A percentile compares a stretch with the other conserved stretches of the same genome.
Evolutionary conservation across 2,888 invertebrate genomes (phyloP).

Genomic region (Diloba caeruleocephala): DNA sequence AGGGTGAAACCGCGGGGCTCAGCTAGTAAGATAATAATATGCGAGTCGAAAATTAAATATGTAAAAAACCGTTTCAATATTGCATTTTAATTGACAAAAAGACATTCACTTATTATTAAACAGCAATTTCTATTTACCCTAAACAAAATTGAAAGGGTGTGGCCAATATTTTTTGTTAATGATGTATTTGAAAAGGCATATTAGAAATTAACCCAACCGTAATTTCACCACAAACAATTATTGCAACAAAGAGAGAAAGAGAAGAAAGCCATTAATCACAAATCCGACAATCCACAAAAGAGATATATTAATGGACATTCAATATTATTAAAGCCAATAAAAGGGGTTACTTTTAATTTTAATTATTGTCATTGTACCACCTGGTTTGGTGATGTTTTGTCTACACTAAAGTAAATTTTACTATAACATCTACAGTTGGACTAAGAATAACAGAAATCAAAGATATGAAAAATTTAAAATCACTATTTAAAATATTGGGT

Average conservation of each 20-base stretch:
- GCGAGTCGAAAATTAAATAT: too few relatives aligned
- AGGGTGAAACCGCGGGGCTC: too few relatives aligned
- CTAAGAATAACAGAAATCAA: too few relatives aligned
- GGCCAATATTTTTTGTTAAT: constrained; percentile 61
- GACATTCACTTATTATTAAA: constrained; percentile 10
- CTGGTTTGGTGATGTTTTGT: background rate
- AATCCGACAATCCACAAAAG: constrained; percentile 62
- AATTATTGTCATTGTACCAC: constrained; percentile 24
- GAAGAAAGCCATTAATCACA: constrained; percentile 75
- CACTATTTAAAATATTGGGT: too few relatives aligned
- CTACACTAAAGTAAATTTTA: too few relatives aligned
- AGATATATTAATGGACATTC: constrained; percentile 44
- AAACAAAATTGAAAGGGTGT: constrained; percentile 73
- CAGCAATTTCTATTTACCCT: constrained; percentile 42
- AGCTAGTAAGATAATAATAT: too few relatives aligned
- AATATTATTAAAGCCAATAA: constrained; percentile 31
- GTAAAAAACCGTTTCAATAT: too few relatives aligned
- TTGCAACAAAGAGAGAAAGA: constrained; percentile 59
- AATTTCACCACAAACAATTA: constrained; percentile 78
- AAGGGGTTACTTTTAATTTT: constrained; percentile 43
- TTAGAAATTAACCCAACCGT: constrained; percentile 69
- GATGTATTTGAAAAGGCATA: constrained; percentile 51
- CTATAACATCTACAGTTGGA: too few relatives aligned
- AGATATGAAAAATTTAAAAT: too few relatives aligned
- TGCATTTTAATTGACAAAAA: constrained; percentile 37